Conservation (phyloP, 2,888 invertebrate species). For the Diaprepes abbreviatus region DNA sequence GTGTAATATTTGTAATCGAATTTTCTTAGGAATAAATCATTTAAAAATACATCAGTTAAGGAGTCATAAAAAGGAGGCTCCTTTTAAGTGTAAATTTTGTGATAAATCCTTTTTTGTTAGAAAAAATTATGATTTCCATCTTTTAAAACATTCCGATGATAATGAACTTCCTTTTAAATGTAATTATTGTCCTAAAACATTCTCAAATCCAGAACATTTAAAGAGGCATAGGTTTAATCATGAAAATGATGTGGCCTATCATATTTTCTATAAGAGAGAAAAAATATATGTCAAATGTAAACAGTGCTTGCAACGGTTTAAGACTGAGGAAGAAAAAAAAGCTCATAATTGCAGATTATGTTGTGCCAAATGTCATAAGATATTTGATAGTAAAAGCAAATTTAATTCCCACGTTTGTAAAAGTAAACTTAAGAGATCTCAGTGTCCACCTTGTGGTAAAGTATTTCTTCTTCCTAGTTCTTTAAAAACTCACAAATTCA, state of each 20-base stretch:
- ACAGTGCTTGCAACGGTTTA: constrained; percentile 58
- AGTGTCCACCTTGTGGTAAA: constrained; percentile 59
- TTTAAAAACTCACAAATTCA: constrained; percentile 55
- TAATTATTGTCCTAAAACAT: constrained; percentile 57
- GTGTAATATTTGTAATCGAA: constrained; percentile 59
- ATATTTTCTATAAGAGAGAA: constrained; percentile 55
- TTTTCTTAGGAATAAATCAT: constrained; percentile 60
- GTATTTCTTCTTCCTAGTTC: constrained; percentile 57
- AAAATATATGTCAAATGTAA: constrained; percentile 53
- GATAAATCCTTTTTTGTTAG: constrained; percentile 61
- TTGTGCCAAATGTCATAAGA: constrained; percentile 17
- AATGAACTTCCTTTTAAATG: constrained; percentile 59
- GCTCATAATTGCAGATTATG: constrained; percentile 52
- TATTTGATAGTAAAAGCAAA: constrained; percentile 4
- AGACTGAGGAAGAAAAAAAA: constrained; percentile 54
- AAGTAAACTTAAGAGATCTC: constrained; percentile 51
- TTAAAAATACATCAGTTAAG: constrained; percentile 59
- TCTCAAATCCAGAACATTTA: constrained; percentile 61
- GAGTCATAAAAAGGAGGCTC: constrained; percentile 60
- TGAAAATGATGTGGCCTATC: constrained; percentile 60
- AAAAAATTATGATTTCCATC: constrained; percentile 60
- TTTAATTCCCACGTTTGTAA: constrained; percentile 39
- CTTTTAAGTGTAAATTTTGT: constrained; percentile 60
- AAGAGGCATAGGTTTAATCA: constrained; percentile 59
- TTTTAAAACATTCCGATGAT: constrained; percentile 56